Evolutionary conservation across 2,113 vertebrate species (phyloP).

Genomic region (Grallaria varia): DNA sequence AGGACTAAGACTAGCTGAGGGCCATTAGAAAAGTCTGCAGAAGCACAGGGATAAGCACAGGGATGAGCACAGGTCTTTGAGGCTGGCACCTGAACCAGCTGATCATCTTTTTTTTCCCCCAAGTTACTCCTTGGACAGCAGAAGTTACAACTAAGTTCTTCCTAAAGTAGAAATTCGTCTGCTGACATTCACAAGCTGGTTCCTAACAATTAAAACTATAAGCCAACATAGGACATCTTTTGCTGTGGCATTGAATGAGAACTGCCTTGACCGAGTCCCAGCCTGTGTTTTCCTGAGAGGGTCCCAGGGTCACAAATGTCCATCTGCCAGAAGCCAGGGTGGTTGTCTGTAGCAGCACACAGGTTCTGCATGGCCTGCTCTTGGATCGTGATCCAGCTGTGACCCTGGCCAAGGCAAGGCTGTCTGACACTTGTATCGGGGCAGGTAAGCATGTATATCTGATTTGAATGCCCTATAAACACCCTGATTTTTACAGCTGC

Average conservation of each 20-base stretch:
- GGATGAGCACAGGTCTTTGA: not conserved
- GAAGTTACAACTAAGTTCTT: not conserved
- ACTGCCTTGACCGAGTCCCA: not conserved
- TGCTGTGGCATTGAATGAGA: not conserved
- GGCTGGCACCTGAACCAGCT: not conserved
- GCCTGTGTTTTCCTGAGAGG: not conserved
- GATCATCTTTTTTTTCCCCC: not conserved
- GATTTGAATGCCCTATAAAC: not conserved
- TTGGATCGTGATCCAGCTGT: not conserved
- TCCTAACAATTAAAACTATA: not conserved
- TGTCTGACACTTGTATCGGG: not conserved
- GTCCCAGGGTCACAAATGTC: not conserved
- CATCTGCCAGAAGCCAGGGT: not conserved
- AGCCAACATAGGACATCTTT: not conserved
- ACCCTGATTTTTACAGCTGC: not conserved
- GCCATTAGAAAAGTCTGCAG: not conserved
- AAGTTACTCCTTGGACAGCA: not conserved
- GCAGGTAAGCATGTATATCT: not conserved
- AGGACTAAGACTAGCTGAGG: not conserved
- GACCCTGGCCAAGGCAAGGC: not conserved
- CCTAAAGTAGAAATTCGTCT: not conserved
- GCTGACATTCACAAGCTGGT: not conserved
- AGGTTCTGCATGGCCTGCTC: not conserved
- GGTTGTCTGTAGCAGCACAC: not conserved
- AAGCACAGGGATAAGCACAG: not conserved